Evolutionary conservation across 2,113 vertebrate species (phyloP), one percentile per base, ranked within the genome.

Genomic region (Paratilapia polleni): DNA sequence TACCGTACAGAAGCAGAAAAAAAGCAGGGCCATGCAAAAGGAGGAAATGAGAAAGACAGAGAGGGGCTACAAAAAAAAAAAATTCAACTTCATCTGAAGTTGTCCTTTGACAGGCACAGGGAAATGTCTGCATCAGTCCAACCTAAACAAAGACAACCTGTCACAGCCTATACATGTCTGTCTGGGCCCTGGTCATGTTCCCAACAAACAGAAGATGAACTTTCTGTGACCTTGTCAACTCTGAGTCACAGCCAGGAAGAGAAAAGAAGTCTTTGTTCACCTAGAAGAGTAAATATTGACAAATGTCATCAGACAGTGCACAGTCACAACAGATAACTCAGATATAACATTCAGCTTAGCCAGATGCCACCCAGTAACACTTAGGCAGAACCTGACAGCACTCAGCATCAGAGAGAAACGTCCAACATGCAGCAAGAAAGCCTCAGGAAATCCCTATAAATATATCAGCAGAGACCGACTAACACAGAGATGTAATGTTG

Each of bases 291-390:
- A 83, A 88, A 90, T 75, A 75, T 78, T 89, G 91, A 93, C 88
- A 92, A 93, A 92, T 89, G 77, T 91, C 89, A 88, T 61, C 87
- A 91, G 88, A 91, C 91, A 89, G 87, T 86, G 77, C 34, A 15
- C 75, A 82, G 89, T 89, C 92, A 91, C 64, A 88, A 81, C 88
- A 79, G 73, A 93, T 93, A 84, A 82, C 8, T 90, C 89, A 84
- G 31, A 78, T 59, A 5, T 9, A 70, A 75, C 43, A 43, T 68
- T 73, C 74, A 61, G 61, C 68, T 70, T 19, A 77, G 82, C 79
- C 91, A 84, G 88, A 88, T 83, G 86, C 90, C 92, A 86, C n/a
- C 74, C 66, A 24, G 78, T 68, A 64, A 86, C 86, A 87, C 84
- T 84, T 76, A 54, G 54, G 85, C 80, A 79, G 83, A 84, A 85